Evolutionary conservation across 2,888 invertebrate species (phyloP), one percentile per base, ranked within the genome.

Genomic region (Zhuqinia jingwanae): DNA sequence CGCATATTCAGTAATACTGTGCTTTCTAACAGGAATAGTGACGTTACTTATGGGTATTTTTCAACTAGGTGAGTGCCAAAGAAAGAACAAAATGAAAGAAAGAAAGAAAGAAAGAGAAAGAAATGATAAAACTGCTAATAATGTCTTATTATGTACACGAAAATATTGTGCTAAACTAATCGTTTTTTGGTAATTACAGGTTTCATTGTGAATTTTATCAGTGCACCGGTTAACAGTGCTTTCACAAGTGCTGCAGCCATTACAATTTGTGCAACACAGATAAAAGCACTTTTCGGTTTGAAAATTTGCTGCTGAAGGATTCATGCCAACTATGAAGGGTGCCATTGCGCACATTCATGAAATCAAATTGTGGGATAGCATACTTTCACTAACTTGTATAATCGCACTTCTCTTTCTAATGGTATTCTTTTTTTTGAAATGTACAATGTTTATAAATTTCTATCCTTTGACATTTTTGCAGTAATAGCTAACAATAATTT

Each of bases 161-260:
- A n/a, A n/a, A n/a, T n/a, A n/a, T n/a, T n/a, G n/a, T n/a, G n/a
- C n/a, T n/a, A n/a, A n/a, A n/a, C n/a, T n/a, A n/a, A n/a, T n/a
- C n/a, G n/a, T n/a, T n/a, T 36, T 36, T 36, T 6, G 3, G 8
- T 36, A 6, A 6, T 36, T 36, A 36, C 8, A 36, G 36, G 91
- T 36, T 91, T 91, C 42, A 91, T 91, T 22, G 91, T 90, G 10
- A 90, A 91, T 73, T 91, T 91, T 60, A 91, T 91, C 20, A 89
- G 89, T 36, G 79, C 89, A 1, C 90, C 90, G 5, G 90, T 90
- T 0, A 90, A 89, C 42, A 87, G 87, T 1, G 91, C 84, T 1
- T 90, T 90, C 53, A 90, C 90, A 0, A 88, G 87, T 53, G 90
- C 89, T 11, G 88, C 88, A 8, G 88, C 88, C 1, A 87, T 89